phyloP scores from a whole-genome alignment of 2,113 vertebrate species.

The Mus spicilegus region DNA sequence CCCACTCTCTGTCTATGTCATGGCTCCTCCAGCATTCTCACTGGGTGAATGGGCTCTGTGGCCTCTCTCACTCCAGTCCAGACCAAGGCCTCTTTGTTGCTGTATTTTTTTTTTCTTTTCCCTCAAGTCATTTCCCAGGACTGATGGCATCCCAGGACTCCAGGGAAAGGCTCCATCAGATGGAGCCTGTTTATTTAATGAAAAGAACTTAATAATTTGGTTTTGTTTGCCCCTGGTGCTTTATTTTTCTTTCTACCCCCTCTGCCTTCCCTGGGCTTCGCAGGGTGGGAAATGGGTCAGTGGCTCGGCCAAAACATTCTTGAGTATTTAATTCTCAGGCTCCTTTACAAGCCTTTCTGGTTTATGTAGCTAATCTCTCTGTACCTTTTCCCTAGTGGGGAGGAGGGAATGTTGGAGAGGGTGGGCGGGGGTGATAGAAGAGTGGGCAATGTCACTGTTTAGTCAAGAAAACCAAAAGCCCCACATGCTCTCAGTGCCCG shows the following conservation, averaged over 20 bases:
- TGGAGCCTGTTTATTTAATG: constrained; percentile 74
- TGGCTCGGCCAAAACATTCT: constrained; percentile 65
- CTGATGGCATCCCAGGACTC: constrained; percentile 65
- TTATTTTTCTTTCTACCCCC: constrained; percentile 70
- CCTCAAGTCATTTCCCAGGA: constrained; percentile 73
- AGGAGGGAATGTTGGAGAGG: background rate
- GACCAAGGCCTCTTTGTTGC: constrained; percentile 34
- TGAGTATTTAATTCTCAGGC: constrained; percentile 69
- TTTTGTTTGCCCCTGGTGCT: constrained; percentile 66
- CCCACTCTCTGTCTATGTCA: background rate
- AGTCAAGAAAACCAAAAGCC: background rate
- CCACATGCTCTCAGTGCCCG: background rate
- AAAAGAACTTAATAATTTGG: constrained; percentile 78
- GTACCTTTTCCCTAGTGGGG: background rate
- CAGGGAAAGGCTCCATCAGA: constrained; percentile 49
- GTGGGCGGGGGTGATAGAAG: background rate
- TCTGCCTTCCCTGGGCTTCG: constrained; percentile 39
- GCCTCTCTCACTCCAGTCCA: background rate
- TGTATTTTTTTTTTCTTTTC: background rate
- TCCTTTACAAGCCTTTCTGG: constrained; percentile 65
- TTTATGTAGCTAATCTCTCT: constrained; percentile 79
- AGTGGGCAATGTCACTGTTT: background rate
- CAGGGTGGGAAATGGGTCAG: constrained; percentile 72
- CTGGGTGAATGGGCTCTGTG: background rate
- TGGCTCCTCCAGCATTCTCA: background rate